These are phyloP conservation scores for Cryptosula pallasiana DNA, from an alignment of 2,888 invertebrate species.

Conservation along the genomic window DNA sequence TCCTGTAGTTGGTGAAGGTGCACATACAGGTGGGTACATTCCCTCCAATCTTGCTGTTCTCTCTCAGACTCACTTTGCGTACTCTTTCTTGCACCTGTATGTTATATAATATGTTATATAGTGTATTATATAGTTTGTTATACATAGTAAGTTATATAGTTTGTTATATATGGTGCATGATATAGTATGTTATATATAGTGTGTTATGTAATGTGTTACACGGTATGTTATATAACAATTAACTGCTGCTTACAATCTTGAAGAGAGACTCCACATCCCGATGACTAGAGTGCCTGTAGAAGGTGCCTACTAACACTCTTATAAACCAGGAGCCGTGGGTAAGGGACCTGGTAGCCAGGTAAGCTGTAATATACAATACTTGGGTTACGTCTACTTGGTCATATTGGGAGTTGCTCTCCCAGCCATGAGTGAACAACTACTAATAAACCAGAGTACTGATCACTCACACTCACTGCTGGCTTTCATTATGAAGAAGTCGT, in stretches of 20 bases:
- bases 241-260: background rate
- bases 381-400: too few relatives aligned
- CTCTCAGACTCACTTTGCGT: background rate
- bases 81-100: background rate
- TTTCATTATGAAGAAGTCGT: constrained; percentile 22
- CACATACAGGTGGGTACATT: background rate
- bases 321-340: constrained; percentile 15
- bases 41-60: background rate
- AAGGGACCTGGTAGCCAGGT: background rate
- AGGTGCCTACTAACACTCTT: background rate
- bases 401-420: too few relatives aligned
- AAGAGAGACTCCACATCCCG: constrained; percentile 6
- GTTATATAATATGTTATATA: too few relatives aligned
- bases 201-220: too few relatives aligned
- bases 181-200: too few relatives aligned
- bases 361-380: too few relatives aligned
- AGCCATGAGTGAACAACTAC: too few relatives aligned
- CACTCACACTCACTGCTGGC: constrained; percentile 1
- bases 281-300: constrained; percentile 4
- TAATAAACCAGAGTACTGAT: background rate
- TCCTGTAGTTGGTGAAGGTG: constrained; percentile 13
- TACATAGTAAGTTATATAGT: too few relatives aligned
- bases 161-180: too few relatives aligned
- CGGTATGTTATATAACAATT: background rate
- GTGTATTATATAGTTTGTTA: too few relatives aligned